phyloP scores from a whole-genome alignment of 2,888 invertebrate species.

The Bibio marci region DNA sequence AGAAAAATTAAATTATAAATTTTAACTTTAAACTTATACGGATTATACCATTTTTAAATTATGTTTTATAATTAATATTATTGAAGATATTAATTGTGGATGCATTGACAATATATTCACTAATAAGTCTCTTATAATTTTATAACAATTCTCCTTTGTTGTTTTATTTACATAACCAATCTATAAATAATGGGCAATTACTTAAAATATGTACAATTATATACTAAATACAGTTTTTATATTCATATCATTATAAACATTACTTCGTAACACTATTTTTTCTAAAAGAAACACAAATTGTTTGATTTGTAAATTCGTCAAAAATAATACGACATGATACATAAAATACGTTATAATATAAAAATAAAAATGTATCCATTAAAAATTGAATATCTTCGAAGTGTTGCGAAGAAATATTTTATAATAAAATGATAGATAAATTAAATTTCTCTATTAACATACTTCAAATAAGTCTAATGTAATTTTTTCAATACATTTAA shows the following conservation, averaged over 20 bases:
- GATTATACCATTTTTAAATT: slow-evolving; percentile 33
- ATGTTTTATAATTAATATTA: slow-evolving; percentile 40
- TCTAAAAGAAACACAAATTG: slow-evolving; percentile 3
- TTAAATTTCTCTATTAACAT: no score
- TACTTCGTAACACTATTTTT: no score
- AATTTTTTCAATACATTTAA: slow-evolving; percentile 44
- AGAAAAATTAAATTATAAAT: not conserved
- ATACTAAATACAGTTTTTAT: slow-evolving; percentile 5
- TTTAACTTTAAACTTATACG: not conserved
- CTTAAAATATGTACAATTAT: slow-evolving; percentile 3
- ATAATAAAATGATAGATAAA: no score
- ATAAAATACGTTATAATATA: no score
- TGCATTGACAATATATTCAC: slow-evolving; percentile 50
- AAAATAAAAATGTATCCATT: no score
- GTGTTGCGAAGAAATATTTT: no score
- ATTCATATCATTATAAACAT: no score
- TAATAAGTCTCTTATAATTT: slow-evolving; percentile 53
- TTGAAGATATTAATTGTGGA: slow-evolving; percentile 47
- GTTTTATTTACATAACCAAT: slow-evolving; percentile 52
- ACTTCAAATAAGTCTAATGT: slow-evolving; percentile 55
- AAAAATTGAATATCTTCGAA: no score
- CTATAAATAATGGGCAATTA: slow-evolving; percentile 28
- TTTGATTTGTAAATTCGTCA: not conserved
- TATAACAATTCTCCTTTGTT: slow-evolving; percentile 56
- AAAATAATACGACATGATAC: not conserved